Evolutionary conservation across 2,888 invertebrate species (phyloP).

Genomic region (Andrena trimmerana): DNA sequence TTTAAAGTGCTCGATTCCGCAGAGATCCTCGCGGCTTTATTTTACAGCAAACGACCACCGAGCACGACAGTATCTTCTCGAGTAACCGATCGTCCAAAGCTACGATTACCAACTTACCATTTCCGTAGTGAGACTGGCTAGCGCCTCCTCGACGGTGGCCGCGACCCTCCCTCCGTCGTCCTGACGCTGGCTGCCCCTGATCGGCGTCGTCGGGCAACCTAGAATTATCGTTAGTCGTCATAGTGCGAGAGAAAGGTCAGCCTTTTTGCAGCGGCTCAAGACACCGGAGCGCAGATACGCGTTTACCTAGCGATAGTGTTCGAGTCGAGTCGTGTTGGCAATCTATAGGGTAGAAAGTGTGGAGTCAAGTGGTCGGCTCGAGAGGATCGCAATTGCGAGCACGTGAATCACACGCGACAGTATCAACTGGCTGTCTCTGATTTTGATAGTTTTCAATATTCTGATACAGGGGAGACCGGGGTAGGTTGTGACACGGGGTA

Average conservation of each 20-base stretch:
- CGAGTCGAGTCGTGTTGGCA: constrained; percentile 20
- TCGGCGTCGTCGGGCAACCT: constrained; percentile 89
- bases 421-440: neutral
- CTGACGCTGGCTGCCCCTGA: constrained; percentile 80
- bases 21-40: too few species aligned
- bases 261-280: constrained; percentile 32
- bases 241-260: constrained; percentile 53
- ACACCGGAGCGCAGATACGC: constrained; percentile 40
- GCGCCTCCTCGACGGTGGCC: constrained; percentile 89
- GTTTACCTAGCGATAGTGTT: constrained; percentile 51
- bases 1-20: neutral
- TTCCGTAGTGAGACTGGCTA: constrained; percentile 94
- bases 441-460: neutral
- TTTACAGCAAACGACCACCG: constrained; percentile 6
- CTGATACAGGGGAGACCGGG: too few species aligned
- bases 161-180: constrained; percentile 79
- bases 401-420: neutral
- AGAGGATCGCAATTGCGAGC: constrained; percentile 8
- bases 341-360: constrained; percentile 27
- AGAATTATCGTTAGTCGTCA: constrained; percentile 79
- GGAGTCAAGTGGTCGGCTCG: neutral
- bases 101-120: constrained; percentile 88
- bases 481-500: too few species aligned
- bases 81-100: constrained; percentile 60
- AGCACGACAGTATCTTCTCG: constrained; percentile 16